phyloP scores from a whole-genome alignment of 23 tunicate species.

The Halocynthia aurantium region DNA sequence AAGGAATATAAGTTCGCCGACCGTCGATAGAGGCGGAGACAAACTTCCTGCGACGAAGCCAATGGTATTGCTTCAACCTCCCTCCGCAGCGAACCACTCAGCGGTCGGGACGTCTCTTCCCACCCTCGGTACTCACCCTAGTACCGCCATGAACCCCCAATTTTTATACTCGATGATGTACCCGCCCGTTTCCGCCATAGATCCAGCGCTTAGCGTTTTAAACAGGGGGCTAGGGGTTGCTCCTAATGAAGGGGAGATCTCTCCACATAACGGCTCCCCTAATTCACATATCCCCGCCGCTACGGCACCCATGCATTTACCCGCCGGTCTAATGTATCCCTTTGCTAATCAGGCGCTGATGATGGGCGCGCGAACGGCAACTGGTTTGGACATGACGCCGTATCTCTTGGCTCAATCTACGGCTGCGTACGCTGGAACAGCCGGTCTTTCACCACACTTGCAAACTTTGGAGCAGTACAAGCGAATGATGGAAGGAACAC shows the following conservation, averaged over 20 bases:
- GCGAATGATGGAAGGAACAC: conserved; percentile 5
- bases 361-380: conserved; percentile 10
- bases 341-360: conserved; percentile 9
- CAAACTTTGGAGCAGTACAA: conserved; percentile 10
- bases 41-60: conserved; percentile 25
- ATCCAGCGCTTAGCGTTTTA: conserved; percentile 2
- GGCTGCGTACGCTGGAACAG: background rate
- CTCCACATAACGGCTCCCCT: conserved; percentile 11
- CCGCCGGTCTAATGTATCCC: conserved; percentile 20
- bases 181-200: conserved; percentile 1
- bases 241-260: background rate
- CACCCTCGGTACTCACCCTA: conserved; percentile 4
- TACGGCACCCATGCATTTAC: conserved; percentile 14
- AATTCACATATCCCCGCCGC: background rate
- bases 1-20: background rate
- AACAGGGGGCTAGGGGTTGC: background rate
- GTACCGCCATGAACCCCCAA: conserved; percentile 1
- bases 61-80: conserved; percentile 27
- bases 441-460: conserved; percentile 3
- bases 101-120: conserved; percentile 14
- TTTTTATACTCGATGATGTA: conserved; percentile 6
- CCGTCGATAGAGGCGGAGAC: conserved; percentile 41
- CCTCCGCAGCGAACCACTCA: conserved; percentile 15
- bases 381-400: conserved; percentile 23
- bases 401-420: conserved; percentile 9